phyloP scores from a whole-genome alignment of 2,888 invertebrate genomes.

The Noctua janthina region DNA sequence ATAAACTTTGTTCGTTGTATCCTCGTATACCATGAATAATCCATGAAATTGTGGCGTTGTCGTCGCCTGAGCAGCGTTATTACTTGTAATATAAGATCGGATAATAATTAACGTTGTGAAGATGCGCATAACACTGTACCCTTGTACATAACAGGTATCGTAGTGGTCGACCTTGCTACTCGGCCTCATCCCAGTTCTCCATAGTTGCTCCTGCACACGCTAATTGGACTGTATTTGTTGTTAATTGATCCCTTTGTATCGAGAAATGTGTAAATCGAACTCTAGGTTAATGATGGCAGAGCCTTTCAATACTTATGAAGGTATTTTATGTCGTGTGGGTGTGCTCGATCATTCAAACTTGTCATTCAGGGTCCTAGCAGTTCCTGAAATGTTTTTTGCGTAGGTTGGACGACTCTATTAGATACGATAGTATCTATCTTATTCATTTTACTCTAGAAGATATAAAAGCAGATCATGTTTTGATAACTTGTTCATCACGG shows the following conservation, averaged over 20 bases:
- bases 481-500: slow-evolving; percentile 1
- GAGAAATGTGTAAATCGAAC: slow-evolving; percentile 21
- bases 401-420: neutral
- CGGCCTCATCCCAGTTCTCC: slow-evolving; percentile 75
- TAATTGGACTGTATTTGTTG: slow-evolving; percentile 67
- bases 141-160: slow-evolving; percentile 66
- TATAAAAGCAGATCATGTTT: slow-evolving; percentile 2
- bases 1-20: neutral
- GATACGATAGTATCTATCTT: neutral
- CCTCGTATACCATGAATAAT: slow-evolving; percentile 25
- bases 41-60: slow-evolving; percentile 18
- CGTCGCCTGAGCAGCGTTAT: slow-evolving; percentile 15
- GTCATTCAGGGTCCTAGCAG: neutral
- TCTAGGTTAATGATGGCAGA: neutral
- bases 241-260: slow-evolving; percentile 54
- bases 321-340: neutral
- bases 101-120: slow-evolving; percentile 53
- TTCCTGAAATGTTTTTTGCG: slow-evolving; percentile 4
- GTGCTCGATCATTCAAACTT: neutral
- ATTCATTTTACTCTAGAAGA: neutral
- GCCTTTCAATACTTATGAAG: neutral
- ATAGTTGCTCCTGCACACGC: slow-evolving; percentile 61
- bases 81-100: slow-evolving; percentile 48
- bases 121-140: slow-evolving; percentile 59
- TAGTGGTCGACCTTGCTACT: slow-evolving; percentile 78